phyloP scores from a whole-genome alignment of 2,113 vertebrate species.

The Brachyistius frenatus region DNA sequence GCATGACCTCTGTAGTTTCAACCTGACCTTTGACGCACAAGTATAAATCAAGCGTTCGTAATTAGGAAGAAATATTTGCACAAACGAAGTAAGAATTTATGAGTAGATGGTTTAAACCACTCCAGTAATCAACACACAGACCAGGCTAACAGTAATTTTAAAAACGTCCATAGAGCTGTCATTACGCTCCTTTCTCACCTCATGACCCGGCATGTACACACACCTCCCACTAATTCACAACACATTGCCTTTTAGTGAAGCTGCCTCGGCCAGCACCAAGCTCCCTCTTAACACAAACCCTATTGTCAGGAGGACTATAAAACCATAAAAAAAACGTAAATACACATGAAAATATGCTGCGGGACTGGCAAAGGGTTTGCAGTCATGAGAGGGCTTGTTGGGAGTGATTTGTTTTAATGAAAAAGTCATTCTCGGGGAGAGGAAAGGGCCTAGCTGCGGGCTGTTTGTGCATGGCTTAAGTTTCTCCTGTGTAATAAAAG shows the following conservation, averaged over 20 bases:
- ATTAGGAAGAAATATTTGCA: not conserved
- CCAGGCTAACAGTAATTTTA: not conserved
- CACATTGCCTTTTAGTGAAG: conserved; percentile 62
- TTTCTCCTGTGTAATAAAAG: conserved; percentile 82
- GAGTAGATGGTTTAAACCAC: not conserved
- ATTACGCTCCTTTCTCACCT: conserved; percentile 15
- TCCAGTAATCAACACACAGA: not conserved
- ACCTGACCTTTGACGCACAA: too few relatives aligned
- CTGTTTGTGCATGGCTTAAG: conserved; percentile 80
- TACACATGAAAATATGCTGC: conserved; percentile 60
- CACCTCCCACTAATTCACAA: conserved; percentile 50
- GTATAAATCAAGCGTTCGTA: too few relatives aligned
- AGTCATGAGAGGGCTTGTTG: conserved; percentile 68
- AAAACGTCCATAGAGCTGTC: not conserved
- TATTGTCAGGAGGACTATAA: conserved; percentile 72
- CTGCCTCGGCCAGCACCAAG: conserved; percentile 27
- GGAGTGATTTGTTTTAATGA: conserved; percentile 76
- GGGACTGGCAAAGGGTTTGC: conserved; percentile 57
- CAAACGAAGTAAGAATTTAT: not conserved
- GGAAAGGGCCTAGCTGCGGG: conserved; percentile 59
- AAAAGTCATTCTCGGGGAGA: conserved; percentile 76
- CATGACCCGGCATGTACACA: conserved; percentile 13
- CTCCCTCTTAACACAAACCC: conserved; percentile 48
- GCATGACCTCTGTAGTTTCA: too few relatives aligned
- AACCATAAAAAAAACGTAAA: conserved; percentile 50